Evolutionary conservation across 2,888 invertebrate genomes (phyloP), one percentile per base, ranked within the genome.

Genomic region (Plagodis pulveraria): DNA sequence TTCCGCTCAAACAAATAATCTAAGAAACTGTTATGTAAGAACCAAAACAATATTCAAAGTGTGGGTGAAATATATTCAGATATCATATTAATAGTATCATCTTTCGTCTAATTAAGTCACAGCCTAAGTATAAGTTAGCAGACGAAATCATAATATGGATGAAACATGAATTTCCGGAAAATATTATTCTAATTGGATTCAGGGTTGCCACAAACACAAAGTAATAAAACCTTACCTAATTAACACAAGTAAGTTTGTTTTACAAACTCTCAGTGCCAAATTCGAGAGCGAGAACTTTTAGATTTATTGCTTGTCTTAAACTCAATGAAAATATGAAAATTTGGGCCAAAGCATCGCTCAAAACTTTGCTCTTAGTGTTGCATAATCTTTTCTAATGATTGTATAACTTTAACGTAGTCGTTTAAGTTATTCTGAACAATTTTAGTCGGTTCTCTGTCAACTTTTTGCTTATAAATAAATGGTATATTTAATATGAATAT

Each of bases 141-240:
- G 7, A 41, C 45, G 50, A 56, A 56, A 56, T 45, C 8, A 40
- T 40, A 40, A 40, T 40, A 50, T 46, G 50, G 34, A 10, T 33
- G 44, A 40, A 50, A 36, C 22, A n/a, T 6, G 34, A 50, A 56
- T 50, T 40, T 56, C 46, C 41, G 36, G 40, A 43, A 47, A 48
- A 52, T 49, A 52, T 56, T 49, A 45, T 54, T 49, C 43, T 22
- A 56, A 49, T 56, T 43, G 41, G 47, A 45, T 5, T 42, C 45
- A 55, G 49, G 60, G 56, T 47, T 58, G 36, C 59, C 59, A 48
- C 46, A 61, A 63, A 58, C 62, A 59, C 47, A 51, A 43, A 69
- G 63, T 67, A 64, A 63, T 65, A 58, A 67, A 66, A 67, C 50
- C 57, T 65, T 61, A 67, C 63, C 65, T 69, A 67, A 69, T 72